Conservation (phyloP, 2,888 invertebrate species). For the Beris morrisii region DNA sequence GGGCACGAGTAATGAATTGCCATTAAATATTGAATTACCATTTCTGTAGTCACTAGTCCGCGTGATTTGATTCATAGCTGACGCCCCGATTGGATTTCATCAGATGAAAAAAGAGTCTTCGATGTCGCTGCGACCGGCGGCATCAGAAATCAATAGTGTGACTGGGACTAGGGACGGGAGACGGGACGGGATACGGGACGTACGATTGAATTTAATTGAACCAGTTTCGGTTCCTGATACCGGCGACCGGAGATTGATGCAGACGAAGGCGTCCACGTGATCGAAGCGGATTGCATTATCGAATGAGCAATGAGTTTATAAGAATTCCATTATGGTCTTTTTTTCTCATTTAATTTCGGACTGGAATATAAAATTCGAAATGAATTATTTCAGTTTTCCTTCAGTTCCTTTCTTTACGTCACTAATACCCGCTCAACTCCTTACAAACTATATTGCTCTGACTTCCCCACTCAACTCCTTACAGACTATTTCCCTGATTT, state of each 20-base stretch:
- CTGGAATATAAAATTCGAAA: conserved; percentile 4
- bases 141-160: conserved; percentile 24
- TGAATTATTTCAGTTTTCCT: not conserved
- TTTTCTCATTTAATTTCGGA: conserved; percentile 1
- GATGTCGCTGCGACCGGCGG: not conserved
- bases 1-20: conserved; percentile 27
- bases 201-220: conserved; percentile 31
- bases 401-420: no score
- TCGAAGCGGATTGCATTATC: conserved; percentile 21
- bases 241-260: conserved; percentile 25
- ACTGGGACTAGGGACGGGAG: no score
- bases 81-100: conserved; percentile 29
- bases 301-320: conserved; percentile 27
- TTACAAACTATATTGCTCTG: no score
- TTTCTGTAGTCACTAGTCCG: conserved; percentile 29
- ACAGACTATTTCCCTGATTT: no score
- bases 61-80: conserved; percentile 31
- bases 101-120: conserved; percentile 1
- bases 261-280: conserved; percentile 12
- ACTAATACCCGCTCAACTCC: no score
- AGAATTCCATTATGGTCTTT: not conserved
- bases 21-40: conserved; percentile 32
- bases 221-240: conserved; percentile 2
- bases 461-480: no score
- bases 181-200: conserved; percentile 1